These are phyloP conservation scores for Neomicropteryx cornuta DNA, from an alignment of 1,140 invertebrate species.

Conservation along the genomic window DNA sequence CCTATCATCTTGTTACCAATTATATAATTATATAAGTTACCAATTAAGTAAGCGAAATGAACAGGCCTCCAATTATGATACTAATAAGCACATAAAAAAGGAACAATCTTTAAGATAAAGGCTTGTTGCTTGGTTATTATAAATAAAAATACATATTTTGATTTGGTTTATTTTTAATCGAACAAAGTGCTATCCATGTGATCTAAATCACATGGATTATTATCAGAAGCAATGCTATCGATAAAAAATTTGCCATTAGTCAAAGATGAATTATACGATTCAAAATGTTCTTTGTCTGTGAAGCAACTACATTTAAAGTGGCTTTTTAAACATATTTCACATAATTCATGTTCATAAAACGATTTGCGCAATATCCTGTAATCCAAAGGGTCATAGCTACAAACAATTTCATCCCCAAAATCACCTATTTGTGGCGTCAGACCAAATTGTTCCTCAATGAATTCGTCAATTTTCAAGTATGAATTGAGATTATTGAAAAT, in stretches of 20 bases:
- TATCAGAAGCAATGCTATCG: slow-evolving; percentile 9
- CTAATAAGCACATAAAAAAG: too few relatives aligned
- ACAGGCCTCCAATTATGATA: too few relatives aligned
- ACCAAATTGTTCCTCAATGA: slow-evolving; percentile 47
- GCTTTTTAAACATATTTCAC: too few relatives aligned
- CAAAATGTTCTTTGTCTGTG: too few relatives aligned
- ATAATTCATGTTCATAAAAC: not conserved
- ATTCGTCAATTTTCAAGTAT: slow-evolving; percentile 58
- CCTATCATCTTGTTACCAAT: too few relatives aligned
- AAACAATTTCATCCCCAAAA: slow-evolving; percentile 16
- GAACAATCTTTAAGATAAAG: too few relatives aligned
- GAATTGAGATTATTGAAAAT: slow-evolving; percentile 69
- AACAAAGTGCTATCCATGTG: slow-evolving; percentile 30
- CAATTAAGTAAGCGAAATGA: too few relatives aligned
- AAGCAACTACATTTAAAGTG: too few relatives aligned
- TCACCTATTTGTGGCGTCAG: slow-evolving; percentile 30
- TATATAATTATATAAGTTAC: too few relatives aligned
- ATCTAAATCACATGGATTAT: slow-evolving; percentile 24
- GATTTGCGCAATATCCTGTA: slow-evolving; percentile 7
- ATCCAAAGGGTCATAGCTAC: slow-evolving; percentile 13
- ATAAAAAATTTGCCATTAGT: slow-evolving; percentile 14
- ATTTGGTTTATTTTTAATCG: slow-evolving; percentile 9
- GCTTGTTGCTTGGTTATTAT: too few relatives aligned
- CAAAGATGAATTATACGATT: slow-evolving; percentile 7
- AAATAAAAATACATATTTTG: too few relatives aligned